Conservation (phyloP, 2,888 invertebrate species). For the Pollenia griseotomentosa region DNA sequence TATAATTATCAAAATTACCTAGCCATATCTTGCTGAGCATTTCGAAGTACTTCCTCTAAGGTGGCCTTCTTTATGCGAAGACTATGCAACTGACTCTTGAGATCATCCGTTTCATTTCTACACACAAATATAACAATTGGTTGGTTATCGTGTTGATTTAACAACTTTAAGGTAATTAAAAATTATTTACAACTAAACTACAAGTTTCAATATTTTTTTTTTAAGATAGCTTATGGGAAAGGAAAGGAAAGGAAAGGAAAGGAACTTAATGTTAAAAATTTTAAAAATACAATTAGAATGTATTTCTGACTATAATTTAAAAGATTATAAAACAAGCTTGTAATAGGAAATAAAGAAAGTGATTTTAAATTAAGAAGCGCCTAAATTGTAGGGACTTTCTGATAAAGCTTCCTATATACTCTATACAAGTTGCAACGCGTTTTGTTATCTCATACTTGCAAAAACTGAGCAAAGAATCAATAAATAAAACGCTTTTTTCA, state of each 20-base stretch:
- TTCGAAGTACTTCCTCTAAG: constrained; percentile 81
- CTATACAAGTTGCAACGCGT: constrained; percentile 47
- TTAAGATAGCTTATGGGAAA: no score
- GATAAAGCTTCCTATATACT: constrained; percentile 48
- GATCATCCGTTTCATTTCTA: constrained; percentile 83
- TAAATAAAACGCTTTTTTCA: constrained; percentile 81
- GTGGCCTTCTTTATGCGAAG: constrained; percentile 81
- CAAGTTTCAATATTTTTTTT: not conserved
- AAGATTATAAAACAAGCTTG: constrained; percentile 15
- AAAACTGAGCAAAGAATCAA: constrained; percentile 83
- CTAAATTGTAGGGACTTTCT: constrained; percentile 13
- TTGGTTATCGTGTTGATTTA: constrained; percentile 53
- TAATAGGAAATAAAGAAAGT: not conserved
- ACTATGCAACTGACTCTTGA: constrained; percentile 82
- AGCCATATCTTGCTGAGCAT: constrained; percentile 81
- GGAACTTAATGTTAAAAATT: no score
- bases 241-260: no score
- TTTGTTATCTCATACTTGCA: constrained; percentile 82
- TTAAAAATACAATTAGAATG: not conserved
- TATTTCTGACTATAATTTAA: constrained; percentile 33
- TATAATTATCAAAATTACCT: constrained; percentile 76
- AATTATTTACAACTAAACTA: constrained; percentile 40
- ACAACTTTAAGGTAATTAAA: constrained; percentile 22
- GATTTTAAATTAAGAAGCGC: constrained; percentile 45
- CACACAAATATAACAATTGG: constrained; percentile 69